These are phyloP conservation scores for Eurosta solidaginis DNA, from an alignment of 1,140 invertebrate species.

Conservation along the genomic window DNA sequence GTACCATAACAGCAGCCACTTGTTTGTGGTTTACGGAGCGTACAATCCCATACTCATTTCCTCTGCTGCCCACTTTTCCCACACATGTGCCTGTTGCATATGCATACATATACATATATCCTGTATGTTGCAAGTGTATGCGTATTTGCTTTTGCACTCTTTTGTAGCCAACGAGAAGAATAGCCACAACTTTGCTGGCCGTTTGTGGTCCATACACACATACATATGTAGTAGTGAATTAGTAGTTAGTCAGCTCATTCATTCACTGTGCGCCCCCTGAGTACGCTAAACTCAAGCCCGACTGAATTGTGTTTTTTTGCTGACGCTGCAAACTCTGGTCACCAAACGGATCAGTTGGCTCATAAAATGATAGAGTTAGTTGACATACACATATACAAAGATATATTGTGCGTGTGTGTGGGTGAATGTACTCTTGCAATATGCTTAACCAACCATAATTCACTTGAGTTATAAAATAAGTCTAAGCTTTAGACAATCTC, in stretches of 20 bases:
- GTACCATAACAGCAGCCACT: not conserved
- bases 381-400: too few species aligned
- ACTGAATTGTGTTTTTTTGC: not conserved
- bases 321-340: not conserved
- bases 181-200: not conserved
- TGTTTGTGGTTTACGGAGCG: not conserved
- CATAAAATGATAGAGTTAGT: not conserved
- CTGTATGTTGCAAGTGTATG: not conserved
- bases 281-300: not conserved
- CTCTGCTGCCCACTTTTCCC: not conserved
- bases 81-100: too few species aligned
- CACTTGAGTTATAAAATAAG: not conserved
- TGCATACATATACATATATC: not conserved
- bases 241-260: not conserved
- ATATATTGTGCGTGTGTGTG: not conserved
- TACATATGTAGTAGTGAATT: not conserved
- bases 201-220: too few species aligned
- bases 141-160: not conserved
- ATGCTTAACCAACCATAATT: conserved; percentile 18
- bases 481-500: not conserved
- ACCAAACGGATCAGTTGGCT: not conserved
- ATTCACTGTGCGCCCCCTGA: not conserved
- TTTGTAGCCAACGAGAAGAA: not conserved
- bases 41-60: not conserved
- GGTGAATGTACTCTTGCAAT: not conserved